These are phyloP conservation scores for Episyrphus balteatus DNA, from an alignment of 1,140 invertebrate genomes.

Conservation along the genomic window DNA sequence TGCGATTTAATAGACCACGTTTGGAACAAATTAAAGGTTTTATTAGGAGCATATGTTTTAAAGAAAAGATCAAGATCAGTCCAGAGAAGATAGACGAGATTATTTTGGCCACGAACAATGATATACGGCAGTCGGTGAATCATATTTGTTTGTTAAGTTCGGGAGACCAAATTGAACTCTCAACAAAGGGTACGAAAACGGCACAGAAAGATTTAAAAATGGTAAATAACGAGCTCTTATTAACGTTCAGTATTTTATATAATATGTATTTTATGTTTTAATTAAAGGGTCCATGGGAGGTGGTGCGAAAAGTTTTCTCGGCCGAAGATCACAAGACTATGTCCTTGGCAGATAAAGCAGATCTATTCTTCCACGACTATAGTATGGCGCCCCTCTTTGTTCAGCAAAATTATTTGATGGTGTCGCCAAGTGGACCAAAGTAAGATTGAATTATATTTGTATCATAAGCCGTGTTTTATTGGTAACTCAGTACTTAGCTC, in stretches of 20 bases:
- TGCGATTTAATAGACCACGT: constrained; percentile 71
- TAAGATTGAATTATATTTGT: constrained; percentile 31
- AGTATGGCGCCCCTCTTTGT: constrained; percentile 90
- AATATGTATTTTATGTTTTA: background rate
- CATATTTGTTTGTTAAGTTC: constrained; percentile 70
- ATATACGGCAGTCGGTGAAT: constrained; percentile 87
- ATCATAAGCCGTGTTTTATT: too few species aligned
- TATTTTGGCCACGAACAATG: constrained; percentile 80
- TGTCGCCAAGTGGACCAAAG: constrained; percentile 54
- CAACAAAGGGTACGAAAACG: constrained; percentile 43
- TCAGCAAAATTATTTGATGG: constrained; percentile 90
- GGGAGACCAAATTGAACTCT: constrained; percentile 41
- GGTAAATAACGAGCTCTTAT: constrained; percentile 36
- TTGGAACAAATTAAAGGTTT: constrained; percentile 84
- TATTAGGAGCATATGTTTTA: constrained; percentile 83
- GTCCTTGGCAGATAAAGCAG: constrained; percentile 74
- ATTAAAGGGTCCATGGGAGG: constrained; percentile 81
- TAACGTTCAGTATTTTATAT: background rate
- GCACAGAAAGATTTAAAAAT: constrained; percentile 76
- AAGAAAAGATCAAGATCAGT: constrained; percentile 79
- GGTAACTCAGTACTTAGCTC: too few species aligned
- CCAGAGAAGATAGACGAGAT: constrained; percentile 68
- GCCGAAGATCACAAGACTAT: constrained; percentile 70
- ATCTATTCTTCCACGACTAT: constrained; percentile 97
- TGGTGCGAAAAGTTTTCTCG: constrained; percentile 79